Conservation (phyloP, 2,888 invertebrate genomes). For the Spilarctia lutea region DNA sequence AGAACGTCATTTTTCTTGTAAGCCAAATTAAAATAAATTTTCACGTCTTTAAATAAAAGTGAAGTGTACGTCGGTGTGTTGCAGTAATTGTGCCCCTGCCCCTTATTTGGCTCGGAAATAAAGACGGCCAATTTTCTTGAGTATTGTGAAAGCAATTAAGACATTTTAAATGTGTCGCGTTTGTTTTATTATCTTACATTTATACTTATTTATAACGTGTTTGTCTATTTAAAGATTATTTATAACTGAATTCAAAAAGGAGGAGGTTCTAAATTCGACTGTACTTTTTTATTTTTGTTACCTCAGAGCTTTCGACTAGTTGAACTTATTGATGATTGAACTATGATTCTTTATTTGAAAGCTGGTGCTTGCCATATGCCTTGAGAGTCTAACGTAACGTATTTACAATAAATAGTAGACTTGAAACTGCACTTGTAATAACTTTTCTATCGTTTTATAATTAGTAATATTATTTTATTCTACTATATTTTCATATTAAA, state of each 20-base stretch:
- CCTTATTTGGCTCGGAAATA: slow-evolving; percentile 11
- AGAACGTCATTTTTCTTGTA: background rate
- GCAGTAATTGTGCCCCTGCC: slow-evolving; percentile 8
- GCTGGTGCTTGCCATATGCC: background rate
- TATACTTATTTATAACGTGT: background rate
- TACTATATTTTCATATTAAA: background rate
- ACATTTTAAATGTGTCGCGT: slow-evolving; percentile 14
- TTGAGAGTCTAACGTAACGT: no score
- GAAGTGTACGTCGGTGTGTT: slow-evolving; percentile 8
- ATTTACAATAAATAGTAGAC: no score
- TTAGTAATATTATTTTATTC: no score
- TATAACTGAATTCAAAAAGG: no score
- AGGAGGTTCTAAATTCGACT: no score
- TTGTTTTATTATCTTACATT: background rate
- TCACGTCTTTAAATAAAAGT: background rate
- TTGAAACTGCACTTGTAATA: no score
- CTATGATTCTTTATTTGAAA: no score
- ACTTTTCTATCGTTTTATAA: no score
- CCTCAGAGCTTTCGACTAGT: no score
- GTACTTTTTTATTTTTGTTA: no score
- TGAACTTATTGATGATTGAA: no score
- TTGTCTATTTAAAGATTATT: no score
- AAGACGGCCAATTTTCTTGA: slow-evolving; percentile 11
- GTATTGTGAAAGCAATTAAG: slow-evolving; percentile 16
- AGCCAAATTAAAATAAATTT: background rate